These are phyloP conservation scores for Pachypanchax playfairii DNA, from an alignment of 2,113 vertebrate species.

Conservation along the genomic window DNA sequence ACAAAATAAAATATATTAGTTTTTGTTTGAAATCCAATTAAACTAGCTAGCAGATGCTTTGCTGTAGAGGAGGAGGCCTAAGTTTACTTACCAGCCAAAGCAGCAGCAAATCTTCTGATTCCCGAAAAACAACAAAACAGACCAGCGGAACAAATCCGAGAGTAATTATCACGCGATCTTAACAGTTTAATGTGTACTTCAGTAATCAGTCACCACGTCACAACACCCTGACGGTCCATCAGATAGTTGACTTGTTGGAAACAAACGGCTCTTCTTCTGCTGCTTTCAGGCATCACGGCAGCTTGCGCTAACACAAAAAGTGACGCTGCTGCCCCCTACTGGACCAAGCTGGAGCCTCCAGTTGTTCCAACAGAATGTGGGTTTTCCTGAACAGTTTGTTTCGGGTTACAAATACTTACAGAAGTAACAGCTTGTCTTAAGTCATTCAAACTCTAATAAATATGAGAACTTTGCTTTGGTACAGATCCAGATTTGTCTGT, in stretches of 20 bases:
- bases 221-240: constrained; percentile 13
- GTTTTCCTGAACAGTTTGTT: no score
- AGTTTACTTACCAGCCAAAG: constrained; percentile 51
- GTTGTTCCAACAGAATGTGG: no score
- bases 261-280: constrained; percentile 5
- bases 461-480: no score
- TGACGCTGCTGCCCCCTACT: no score
- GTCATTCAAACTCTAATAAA: no score
- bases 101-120: background rate
- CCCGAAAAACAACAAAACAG: constrained; percentile 1
- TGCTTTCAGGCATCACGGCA: background rate
- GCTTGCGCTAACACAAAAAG: background rate
- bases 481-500: no score
- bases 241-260: constrained; percentile 30
- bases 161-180: background rate
- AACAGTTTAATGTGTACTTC: constrained; percentile 2
- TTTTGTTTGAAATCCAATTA: background rate
- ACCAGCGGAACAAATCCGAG: background rate
- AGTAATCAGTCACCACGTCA: constrained; percentile 71
- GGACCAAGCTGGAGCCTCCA: no score
- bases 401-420: no score
- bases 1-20: background rate
- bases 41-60: constrained; percentile 37
- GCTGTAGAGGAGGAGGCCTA: constrained; percentile 39
- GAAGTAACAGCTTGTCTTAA: no score